phyloP scores from a whole-genome alignment of 2,113 vertebrate species.

The Rhegmatorhina hoffmannsi region DNA sequence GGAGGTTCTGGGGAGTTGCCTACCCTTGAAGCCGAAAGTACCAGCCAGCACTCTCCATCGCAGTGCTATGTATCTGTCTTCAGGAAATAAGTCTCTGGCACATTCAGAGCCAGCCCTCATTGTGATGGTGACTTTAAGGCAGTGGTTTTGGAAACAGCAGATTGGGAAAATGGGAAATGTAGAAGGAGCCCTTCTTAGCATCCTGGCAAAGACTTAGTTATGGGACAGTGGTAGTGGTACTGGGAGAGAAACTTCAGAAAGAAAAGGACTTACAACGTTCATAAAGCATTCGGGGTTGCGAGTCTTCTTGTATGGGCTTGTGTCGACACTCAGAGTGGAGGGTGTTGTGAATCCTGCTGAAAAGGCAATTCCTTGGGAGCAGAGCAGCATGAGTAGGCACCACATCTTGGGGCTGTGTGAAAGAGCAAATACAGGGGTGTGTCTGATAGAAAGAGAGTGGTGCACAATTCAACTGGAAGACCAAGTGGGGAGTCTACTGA shows the following conservation, averaged over 20 bases:
- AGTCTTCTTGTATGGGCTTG: not conserved
- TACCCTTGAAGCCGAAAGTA: not conserved
- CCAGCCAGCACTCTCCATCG: not conserved
- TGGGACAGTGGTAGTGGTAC: not conserved
- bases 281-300: constrained; percentile 31
- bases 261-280: constrained; percentile 39
- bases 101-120: fast-evolving
- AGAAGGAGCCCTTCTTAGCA: not conserved
- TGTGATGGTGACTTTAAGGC: not conserved
- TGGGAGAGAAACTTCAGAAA: not conserved
- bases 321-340: not conserved
- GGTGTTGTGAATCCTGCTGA: not conserved
- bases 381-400: not conserved
- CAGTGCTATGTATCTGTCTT: not conserved
- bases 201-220: not conserved
- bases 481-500: not conserved
- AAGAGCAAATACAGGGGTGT: not conserved
- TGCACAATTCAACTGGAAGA: not conserved
- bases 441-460: not conserved
- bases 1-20: not conserved
- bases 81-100: not conserved
- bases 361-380: constrained; percentile 1
- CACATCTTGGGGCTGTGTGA: constrained; percentile 47
- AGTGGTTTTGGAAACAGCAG: not conserved
- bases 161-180: not conserved